Evolutionary conservation across 2,888 invertebrate genomes (phyloP).

Genomic region (Meta bourneti): DNA sequence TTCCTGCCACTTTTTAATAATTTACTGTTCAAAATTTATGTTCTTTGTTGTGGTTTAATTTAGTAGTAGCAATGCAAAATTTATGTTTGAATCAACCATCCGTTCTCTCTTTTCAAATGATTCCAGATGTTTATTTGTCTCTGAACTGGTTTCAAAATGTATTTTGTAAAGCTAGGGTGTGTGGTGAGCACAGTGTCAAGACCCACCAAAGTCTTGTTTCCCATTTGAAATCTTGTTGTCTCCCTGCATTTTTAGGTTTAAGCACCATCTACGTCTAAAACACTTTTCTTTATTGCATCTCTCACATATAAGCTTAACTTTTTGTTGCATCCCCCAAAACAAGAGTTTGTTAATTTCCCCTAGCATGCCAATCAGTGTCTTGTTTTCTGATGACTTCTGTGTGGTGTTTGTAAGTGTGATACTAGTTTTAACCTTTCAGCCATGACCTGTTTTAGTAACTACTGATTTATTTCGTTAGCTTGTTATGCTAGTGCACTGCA

Average conservation of each 20-base stretch:
- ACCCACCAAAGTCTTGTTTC: background rate
- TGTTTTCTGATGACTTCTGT: background rate
- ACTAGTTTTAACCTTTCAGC: slow-evolving; percentile 59
- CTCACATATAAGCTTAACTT: background rate
- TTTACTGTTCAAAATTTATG: background rate
- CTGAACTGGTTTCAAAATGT: background rate
- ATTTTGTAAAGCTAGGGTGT: background rate
- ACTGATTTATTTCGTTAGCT: slow-evolving; percentile 72
- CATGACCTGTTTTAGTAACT: slow-evolving; percentile 63
- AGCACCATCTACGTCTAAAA: background rate
- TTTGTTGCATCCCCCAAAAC: background rate
- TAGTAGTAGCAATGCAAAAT: background rate
- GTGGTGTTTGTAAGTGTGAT: slow-evolving; percentile 32
- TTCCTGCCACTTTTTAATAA: background rate
- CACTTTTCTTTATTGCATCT: background rate
- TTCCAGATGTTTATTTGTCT: too few species aligned
- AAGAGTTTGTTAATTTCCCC: slow-evolving; percentile 13
- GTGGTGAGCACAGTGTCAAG: background rate
- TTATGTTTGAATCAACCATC: too few species aligned
- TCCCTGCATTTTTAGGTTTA: background rate
- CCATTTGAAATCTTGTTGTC: background rate
- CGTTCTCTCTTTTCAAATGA: too few species aligned
- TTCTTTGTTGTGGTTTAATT: background rate
- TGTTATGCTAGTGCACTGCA: slow-evolving; percentile 77
- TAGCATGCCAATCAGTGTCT: slow-evolving; percentile 41